phyloP scores from a whole-genome alignment of 1,140 invertebrate genomes.

The Apis florea region DNA sequence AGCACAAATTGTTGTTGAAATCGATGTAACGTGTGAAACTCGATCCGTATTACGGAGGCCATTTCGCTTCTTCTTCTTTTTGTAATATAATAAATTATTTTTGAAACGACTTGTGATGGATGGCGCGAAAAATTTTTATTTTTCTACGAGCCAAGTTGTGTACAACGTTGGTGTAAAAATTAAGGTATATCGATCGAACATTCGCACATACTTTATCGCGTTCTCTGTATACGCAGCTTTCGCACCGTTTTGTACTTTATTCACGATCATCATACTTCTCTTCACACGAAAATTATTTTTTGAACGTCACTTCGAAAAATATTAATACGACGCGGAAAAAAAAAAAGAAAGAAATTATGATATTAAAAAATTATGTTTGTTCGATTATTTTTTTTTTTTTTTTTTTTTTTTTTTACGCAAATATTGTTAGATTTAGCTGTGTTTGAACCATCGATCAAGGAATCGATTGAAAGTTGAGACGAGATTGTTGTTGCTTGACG shows the following conservation, averaged over 20 bases:
- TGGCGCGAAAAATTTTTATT: conserved; percentile 9
- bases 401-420: background rate
- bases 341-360: background rate
- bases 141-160: conserved; percentile 1
- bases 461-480: background rate
- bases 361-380: background rate
- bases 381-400: background rate
- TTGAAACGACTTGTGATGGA: background rate
- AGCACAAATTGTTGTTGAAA: background rate
- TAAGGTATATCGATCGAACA: background rate
- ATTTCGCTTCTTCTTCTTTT: background rate
- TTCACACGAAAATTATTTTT: no score
- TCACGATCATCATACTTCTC: background rate
- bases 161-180: background rate
- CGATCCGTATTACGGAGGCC: background rate
- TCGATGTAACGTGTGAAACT: background rate
- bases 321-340: background rate
- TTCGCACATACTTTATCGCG: background rate
- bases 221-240: conserved; percentile 1
- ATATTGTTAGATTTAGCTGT: background rate
- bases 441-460: background rate
- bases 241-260: background rate
- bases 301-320: background rate
- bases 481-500: background rate
- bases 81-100: background rate